Conservation (phyloP, 2,113 vertebrate species). For the Erinaceus europaeus region DNA sequence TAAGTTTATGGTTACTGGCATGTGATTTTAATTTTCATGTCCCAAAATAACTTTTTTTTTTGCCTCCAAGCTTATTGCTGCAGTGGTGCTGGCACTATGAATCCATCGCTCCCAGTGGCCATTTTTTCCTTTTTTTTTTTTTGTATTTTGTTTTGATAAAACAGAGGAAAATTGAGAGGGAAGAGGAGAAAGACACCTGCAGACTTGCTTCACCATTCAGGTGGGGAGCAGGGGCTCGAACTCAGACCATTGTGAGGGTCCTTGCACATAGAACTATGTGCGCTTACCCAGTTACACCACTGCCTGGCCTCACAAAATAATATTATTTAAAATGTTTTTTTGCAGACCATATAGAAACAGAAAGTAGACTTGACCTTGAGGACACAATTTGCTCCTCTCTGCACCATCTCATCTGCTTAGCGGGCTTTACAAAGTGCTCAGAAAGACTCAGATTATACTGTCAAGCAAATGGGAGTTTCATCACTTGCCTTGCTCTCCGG, state of each 20-base stretch:
- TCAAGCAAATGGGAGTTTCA: background rate
- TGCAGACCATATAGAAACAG: background rate
- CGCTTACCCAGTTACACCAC: no score
- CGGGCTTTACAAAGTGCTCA: background rate
- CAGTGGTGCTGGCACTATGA: no score
- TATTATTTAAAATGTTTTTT: background rate
- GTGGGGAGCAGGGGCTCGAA: no score
- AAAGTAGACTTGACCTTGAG: background rate
- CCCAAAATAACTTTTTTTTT: background rate
- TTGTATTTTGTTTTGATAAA: no score
- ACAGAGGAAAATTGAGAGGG: no score
- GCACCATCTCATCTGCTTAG: background rate
- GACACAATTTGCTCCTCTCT: background rate
- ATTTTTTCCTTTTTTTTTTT: no score
- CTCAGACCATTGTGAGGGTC: no score
- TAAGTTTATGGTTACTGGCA: slow-evolving; percentile 30
- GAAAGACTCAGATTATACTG: background rate
- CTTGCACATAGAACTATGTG: no score
- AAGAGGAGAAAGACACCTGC: no score
- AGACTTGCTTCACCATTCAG: no score
- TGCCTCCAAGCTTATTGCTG: no score
- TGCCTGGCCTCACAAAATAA: background rate
- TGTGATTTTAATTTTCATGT: slow-evolving; percentile 29
- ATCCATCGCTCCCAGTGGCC: no score
- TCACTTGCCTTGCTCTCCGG: background rate